Base-by-base conservation (phyloP, 2,113 vertebrate species). In the Cairina moschata region DNA sequence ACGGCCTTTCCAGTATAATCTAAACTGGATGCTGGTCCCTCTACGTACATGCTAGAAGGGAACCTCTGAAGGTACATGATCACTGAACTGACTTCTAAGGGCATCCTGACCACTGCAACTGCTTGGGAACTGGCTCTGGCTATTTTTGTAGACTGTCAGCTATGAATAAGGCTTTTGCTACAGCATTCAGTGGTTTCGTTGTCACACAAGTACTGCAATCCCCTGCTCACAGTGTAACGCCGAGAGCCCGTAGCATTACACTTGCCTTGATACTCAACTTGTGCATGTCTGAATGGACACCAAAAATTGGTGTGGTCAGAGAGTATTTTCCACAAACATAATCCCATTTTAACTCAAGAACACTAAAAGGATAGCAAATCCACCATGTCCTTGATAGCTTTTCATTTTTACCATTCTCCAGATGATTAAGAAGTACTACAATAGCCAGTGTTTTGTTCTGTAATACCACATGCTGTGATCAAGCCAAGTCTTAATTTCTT, bases 1-100 rank as follows among this genome's bases (percentile, higher is more conserved):
- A 6, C 4, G 31, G 62, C 46, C n/a, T 58, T 31, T 34, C 38
- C 55, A 29, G 13, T 34, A 55, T 42, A 48, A 42, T 11, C 34
- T 6, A 5, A 54, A 58, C 50, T 29, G 9, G 32, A 29, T 3
- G 21, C 28, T 34, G 77, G 65, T 85, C 44, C 32, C 26, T 5
- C 56, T 29, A 38, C 17, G 11, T 2, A 12, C 2, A 1, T 8
- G 29, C 42, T 17, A 15, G 18, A 15, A 14, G 31, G 38, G 29
- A 48, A 8, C 23, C 14, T 3, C 31, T 18, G 36, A 0, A 0
- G 52, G 65, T 34, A 46, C 66, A 44, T 5, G 3, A 9, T 7
- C 29, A 0, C 42, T 40, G 42, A 60, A 60, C 62, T 28, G 36
- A 29, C 17, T 46, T 48, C 52, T 34, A 34, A 12, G 31, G 60